A percentile compares a stretch with the other conserved stretches of the same genome.
Evolutionary conservation across 2,888 invertebrate genomes (phyloP).

Genomic region (Nemotelus pantherinus): DNA sequence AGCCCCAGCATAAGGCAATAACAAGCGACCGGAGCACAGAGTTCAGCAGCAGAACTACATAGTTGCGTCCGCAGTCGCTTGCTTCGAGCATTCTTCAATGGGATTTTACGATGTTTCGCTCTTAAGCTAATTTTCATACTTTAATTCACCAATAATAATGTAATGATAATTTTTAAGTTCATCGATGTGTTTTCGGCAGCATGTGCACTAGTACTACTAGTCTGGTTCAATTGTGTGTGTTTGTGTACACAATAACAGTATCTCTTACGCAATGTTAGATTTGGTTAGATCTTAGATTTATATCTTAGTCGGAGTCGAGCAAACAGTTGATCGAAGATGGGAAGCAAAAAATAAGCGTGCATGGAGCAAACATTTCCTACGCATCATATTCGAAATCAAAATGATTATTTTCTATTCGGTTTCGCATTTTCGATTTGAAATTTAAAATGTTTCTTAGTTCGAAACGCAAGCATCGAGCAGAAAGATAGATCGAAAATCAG

Average conservation of each 20-base stretch:
- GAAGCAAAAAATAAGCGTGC: too few species aligned
- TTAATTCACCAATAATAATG: slow-evolving; percentile 34
- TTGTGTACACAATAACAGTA: too few species aligned
- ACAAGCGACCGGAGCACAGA: too few species aligned
- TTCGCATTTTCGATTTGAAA: slow-evolving; percentile 39
- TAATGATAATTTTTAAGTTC: slow-evolving; percentile 18
- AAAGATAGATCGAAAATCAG: neutral
- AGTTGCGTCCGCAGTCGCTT: neutral
- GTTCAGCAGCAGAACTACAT: slow-evolving; percentile 13
- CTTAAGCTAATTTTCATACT: slow-evolving; percentile 41
- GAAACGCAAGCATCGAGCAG: too few species aligned
- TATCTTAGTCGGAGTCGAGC: too few species aligned
- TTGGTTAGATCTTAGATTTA: too few species aligned
- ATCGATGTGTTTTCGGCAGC: too few species aligned
- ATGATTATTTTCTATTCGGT: slow-evolving; percentile 31
- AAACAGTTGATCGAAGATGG: too few species aligned
- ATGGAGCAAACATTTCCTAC: too few species aligned
- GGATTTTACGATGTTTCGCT: slow-evolving; percentile 34
- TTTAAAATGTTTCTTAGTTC: neutral
- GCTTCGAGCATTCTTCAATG: slow-evolving; percentile 17
- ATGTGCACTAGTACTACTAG: too few species aligned
- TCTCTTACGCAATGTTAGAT: too few species aligned
- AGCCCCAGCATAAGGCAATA: neutral
- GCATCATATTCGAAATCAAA: neutral
- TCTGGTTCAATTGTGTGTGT: too few species aligned